Percentiles rank a stretch among this genome's conserved stretches.
Conservation (phyloP, 2,888 invertebrate genomes). For the Pocota personata region DNA sequence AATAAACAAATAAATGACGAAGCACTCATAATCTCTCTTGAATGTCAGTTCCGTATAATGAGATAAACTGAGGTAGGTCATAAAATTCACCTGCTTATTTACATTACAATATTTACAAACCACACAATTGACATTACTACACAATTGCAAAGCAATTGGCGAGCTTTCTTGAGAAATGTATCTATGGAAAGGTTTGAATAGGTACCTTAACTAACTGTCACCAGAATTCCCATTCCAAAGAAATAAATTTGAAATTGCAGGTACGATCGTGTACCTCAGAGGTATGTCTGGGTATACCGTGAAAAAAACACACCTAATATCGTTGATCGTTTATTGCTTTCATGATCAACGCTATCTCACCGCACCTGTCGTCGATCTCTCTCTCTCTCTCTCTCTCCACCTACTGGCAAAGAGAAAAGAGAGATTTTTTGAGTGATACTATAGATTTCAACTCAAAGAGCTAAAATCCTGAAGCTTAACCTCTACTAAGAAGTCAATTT, state of each 20-base stretch:
- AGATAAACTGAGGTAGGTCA: neutral
- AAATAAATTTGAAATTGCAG: neutral
- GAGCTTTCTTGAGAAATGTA: too few species aligned
- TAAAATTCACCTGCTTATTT: neutral
- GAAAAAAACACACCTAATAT: neutral
- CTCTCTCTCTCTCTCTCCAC: neutral
- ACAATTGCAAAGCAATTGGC: too few species aligned
- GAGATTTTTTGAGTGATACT: neutral
- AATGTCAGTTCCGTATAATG: neutral
- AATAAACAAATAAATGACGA: neutral
- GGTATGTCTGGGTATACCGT: neutral
- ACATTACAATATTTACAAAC: neutral
- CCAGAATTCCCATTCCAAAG: too few species aligned
- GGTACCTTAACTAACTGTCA: too few species aligned
- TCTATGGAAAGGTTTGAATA: too few species aligned
- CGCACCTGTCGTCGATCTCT: neutral
- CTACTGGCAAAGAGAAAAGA: neutral
- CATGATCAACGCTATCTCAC: neutral
- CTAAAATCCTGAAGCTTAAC: neutral
- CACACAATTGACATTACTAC: too few species aligned
- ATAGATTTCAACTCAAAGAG: constrained; percentile 21
- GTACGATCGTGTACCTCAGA: neutral
- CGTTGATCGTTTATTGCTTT: neutral
- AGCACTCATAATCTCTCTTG: neutral
- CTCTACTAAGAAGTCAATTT: neutral